A percentile compares a stretch with the other conserved stretches of the same genome.
Conservation (phyloP, 1,140 invertebrate species). For the Pogonognathellus flavescens region DNA sequence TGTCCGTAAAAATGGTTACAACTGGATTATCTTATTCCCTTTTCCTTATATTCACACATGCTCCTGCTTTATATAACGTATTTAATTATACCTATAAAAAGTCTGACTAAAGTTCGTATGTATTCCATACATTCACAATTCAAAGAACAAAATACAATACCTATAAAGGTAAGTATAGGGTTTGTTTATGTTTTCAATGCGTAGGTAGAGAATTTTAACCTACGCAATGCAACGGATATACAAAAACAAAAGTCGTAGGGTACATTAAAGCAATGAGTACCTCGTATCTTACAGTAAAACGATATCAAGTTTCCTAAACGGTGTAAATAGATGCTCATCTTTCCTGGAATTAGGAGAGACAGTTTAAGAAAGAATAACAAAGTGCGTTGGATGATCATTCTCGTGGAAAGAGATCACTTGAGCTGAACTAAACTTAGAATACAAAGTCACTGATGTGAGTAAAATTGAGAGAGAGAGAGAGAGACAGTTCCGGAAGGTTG, state of each 20-base stretch:
- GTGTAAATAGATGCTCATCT: constrained; percentile 40
- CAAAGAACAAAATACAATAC: neutral
- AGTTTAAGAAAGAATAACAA: neutral
- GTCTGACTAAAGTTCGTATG: neutral
- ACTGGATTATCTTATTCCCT: neutral
- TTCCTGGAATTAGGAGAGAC: constrained; percentile 38
- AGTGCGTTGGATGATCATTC: constrained; percentile 7
- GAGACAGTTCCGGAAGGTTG: constrained; percentile 24
- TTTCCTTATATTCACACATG: constrained; percentile 1
- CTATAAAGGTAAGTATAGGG: constrained; percentile 32
- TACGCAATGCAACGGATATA: neutral
- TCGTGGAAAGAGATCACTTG: neutral
- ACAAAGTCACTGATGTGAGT: constrained; percentile 12
- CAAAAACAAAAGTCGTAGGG: neutral
- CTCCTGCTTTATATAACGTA: constrained; percentile 6
- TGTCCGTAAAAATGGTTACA: neutral
- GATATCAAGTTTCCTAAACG: constrained; percentile 46
- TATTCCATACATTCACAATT: constrained; percentile 19
- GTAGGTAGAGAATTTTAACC: neutral
- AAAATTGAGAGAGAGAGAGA: neutral
- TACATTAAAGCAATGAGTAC: neutral
- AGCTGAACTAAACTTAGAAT: neutral
- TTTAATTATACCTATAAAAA: neutral
- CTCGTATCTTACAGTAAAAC: constrained; percentile 10
- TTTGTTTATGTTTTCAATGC: neutral